Base-by-base conservation (phyloP, 1,140 invertebrate species). In the Sycobia sp. region DNA sequence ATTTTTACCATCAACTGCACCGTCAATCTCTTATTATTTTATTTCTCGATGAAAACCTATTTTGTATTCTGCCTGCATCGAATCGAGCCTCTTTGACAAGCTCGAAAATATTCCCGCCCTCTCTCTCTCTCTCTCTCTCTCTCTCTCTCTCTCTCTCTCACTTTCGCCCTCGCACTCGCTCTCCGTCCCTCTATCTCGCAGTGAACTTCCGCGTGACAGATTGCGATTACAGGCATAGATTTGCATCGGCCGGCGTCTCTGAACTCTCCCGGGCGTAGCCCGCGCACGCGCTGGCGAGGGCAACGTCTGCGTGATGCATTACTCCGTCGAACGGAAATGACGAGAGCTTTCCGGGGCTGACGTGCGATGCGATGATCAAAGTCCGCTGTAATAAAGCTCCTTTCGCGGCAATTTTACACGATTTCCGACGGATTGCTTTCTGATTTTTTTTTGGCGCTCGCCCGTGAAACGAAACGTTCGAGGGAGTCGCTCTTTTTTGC, bases 301-400 rank as follows among this genome's bases (percentile, higher is more conserved):
- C 22, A 16, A 8, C 25, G 27, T 13, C 39, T 3, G 2, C 29
- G 32, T 57, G 61, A 63, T 63, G 61, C 61, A 63, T 63, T 63
- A 27, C 46, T 25, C 25, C 22, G 44, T 51, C 61, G 46, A 63
- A 57, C 54, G 61, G 39, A 63, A 51, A 51, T 51, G 61, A 63
- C 61, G 36, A 57, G 61, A 51, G 55, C 61, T 63, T 63, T 63
- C 14, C 5, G 27, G n/a, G 47, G 57, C 51, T 57, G 61, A 51
- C 53, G 23, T 16, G 27, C 29, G 36, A 13, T 10, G 22, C 41
- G 11, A 43, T 53, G 39, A 61, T 62, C 51, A 55, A 62, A 55
- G 60, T 55, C 39, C 32, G 23, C n/a, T 47, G 43, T 54, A 61
- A 61, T 61, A 53, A 61, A 53, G 50, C 32, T 53, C 14, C 10